Evolutionary conservation across 2,113 vertebrate species (phyloP).

Genomic region (Monarcha castaneiventris): DNA sequence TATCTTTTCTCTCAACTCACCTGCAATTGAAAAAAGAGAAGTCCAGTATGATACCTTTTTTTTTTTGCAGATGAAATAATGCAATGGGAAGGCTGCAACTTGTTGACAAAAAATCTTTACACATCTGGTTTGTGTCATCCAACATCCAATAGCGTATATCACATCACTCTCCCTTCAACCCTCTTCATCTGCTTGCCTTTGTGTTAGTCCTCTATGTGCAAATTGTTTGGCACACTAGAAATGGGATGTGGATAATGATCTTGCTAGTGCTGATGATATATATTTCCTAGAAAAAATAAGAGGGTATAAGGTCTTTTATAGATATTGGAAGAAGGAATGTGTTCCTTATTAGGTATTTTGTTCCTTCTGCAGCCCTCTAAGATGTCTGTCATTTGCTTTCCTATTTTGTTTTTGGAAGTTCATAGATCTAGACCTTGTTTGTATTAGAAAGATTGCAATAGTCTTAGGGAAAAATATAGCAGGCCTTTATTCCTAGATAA

Average conservation of each 20-base stretch:
- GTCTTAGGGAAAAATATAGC: neutral
- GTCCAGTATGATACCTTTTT: neutral
- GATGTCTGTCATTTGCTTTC: neutral
- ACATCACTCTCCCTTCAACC: neutral
- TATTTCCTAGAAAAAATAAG: neutral
- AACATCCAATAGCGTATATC: neutral
- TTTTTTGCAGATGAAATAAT: neutral
- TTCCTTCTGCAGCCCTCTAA: neutral
- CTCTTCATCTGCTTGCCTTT: neutral
- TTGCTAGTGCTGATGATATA: neutral
- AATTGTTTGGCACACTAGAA: neutral
- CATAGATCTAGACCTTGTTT: neutral
- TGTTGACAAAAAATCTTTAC: neutral
- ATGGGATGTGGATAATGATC: neutral
- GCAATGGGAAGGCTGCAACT: neutral
- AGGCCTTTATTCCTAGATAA: neutral
- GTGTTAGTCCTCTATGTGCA: neutral
- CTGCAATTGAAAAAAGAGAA: neutral
- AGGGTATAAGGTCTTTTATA: neutral
- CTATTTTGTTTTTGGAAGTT: neutral
- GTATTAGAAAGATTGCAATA: neutral
- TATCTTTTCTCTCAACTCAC: neutral
- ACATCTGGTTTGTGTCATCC: neutral
- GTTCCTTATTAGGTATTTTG: neutral
- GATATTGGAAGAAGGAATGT: neutral